Evolutionary conservation across 2,113 vertebrate species (phyloP), one percentile per base, ranked within the genome.

Genomic region (Morone chrysops): DNA sequence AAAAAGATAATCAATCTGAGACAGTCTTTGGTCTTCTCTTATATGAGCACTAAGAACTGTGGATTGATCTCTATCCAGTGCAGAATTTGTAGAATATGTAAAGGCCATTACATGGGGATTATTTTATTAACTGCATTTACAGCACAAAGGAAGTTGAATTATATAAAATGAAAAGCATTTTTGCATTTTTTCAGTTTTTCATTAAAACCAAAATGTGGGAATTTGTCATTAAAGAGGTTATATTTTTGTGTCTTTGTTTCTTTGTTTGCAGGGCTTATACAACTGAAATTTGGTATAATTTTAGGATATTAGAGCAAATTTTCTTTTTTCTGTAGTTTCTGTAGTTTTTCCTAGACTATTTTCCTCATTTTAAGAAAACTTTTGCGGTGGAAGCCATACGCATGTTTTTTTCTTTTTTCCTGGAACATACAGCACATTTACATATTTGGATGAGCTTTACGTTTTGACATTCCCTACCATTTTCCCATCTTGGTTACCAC

Each of bases 1-100:
- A 45, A 61, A 80, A 65, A 6, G 25, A 50, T 45, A 59, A 81
- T 84, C 71, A 66, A 36, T 69, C 59, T 17, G 66, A 75, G 54
- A 51, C 5, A 10, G 20, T 48, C 18, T 54, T 14, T 53, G 10
- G 31, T 75, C 7, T 75, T 76, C 67, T 73, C 12, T 56, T 48
- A 59, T 1, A 31, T 45, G 56, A 76, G 54, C 16, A 36, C 47
- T 69, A 60, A 16, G 43, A 53, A 57, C 20, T 61, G 53, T 6
- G 40, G 56, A 79, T 61, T 50, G 43, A 51, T 10, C 31, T 25
- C 63, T 22, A 61, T 71, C 12, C n/a, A 17, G 38, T 68, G 36
- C 45, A 51, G 6, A 13, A 41, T 53, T 41, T 17, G 10, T 41
- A 20, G 20, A 61, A 1, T 45, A 11, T 8, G 1, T 60, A 54